Evolutionary conservation across 2,797 vertebrate species (phyloP), one percentile per base, ranked within the genome.

Genomic region (Spinibarbus caldwelli): DNA sequence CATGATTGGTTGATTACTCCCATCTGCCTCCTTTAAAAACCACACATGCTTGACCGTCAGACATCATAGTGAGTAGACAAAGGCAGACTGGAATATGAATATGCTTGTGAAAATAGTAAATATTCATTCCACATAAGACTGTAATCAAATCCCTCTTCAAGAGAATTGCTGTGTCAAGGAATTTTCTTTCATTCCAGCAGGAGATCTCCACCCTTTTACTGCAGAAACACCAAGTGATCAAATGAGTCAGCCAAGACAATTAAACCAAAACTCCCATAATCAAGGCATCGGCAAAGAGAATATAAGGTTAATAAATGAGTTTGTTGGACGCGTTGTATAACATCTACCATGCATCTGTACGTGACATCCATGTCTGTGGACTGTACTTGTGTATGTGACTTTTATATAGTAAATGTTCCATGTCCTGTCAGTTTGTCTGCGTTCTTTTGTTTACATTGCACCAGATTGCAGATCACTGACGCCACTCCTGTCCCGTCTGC

Each of bases 81-180:
- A 45, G 54, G n/a, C 41, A 62, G 17, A 83, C 52, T 38, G n/a
- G n/a, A 21, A 41, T 52, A 76, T 36, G 54, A 64, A 12, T 34
- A 31, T 64, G 29, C 21, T 49, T 21, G 23, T 19, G 7, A 34
- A n/a, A 23, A 10, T 26, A 78, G 62, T 43, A 15, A 66, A 49
- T 76, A 83, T n/a, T n/a, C 12, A 43, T 72, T 59, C 49, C 38
- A 70, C 29, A 29, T 83, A 21, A 79, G 64, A 72, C 11, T 67
- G 29, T 49, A 38, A 76, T 83, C 38, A 54, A 70, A 82, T 78
- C 26, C 10, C 21, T 23, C 41, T 72, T 84, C 17, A 43, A 7
- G 54, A 36, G 21, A 54, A 14, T 68, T 66, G n/a, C 45, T 49
- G 21, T 23, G 34, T 78, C 12, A 14, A 23, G 72, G 43, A 86